Evolutionary conservation across 2,888 invertebrate species (phyloP).

Genomic region (Erynnis tages): DNA sequence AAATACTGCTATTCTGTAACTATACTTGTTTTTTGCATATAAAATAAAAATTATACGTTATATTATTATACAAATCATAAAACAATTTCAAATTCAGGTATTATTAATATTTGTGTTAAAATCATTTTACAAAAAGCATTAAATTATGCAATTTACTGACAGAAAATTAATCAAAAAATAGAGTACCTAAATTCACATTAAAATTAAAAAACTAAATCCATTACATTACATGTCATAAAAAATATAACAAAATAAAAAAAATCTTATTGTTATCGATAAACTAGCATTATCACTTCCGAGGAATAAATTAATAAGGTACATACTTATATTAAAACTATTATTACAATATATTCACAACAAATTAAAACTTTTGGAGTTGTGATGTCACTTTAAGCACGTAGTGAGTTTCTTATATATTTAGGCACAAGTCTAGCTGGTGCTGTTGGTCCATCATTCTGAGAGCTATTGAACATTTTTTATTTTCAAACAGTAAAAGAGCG

Average conservation of each 20-base stretch:
- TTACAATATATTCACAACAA: constrained; percentile 7
- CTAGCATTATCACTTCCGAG: constrained; percentile 31
- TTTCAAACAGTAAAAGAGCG: no score
- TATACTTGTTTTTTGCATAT: no score
- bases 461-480: no score
- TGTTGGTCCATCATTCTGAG: no score
- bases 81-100: neutral
- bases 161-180: constrained; percentile 29
- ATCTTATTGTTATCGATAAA: constrained; percentile 29
- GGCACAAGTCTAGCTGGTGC: no score
- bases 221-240: constrained; percentile 29
- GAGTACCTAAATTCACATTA: constrained; percentile 26
- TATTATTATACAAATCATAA: constrained; percentile 1
- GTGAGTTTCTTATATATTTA: no score
- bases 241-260: constrained; percentile 26
- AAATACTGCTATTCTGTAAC: no score
- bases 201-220: constrained; percentile 38
- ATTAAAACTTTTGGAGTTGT: constrained; percentile 6
- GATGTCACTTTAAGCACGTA: no score
- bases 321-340: neutral
- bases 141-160: neutral
- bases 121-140: neutral
- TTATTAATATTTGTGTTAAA: neutral
- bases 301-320: constrained; percentile 24
- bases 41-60: no score